These are phyloP conservation scores for Ophion obscuratus DNA, from an alignment of 2,888 invertebrate species.

Conservation along the genomic window DNA sequence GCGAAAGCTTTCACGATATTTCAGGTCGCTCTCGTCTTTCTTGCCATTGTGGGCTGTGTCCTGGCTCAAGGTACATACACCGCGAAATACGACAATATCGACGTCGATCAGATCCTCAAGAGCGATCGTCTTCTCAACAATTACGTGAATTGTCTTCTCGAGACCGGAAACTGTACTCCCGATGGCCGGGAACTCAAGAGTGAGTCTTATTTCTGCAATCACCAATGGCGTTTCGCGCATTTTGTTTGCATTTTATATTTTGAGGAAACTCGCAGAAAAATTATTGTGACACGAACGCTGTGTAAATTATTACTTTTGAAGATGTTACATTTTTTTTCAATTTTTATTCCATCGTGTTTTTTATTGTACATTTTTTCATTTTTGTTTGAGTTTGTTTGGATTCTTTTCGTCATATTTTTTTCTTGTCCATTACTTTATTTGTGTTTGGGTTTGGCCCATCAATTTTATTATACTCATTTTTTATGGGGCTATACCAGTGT, in stretches of 20 bases:
- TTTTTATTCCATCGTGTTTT: too few relatives aligned
- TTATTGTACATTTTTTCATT: too few relatives aligned
- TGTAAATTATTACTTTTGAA: too few relatives aligned
- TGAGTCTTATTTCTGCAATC: constrained; percentile 82
- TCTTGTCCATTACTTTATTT: too few relatives aligned
- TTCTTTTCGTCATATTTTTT: too few relatives aligned
- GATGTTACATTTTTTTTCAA: too few relatives aligned
- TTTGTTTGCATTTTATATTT: background rate
- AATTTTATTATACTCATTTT: too few relatives aligned
- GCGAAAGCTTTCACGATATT: constrained; percentile 4
- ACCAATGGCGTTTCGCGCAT: background rate
- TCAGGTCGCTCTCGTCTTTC: constrained; percentile 74
- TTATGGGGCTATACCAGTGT: too few relatives aligned
- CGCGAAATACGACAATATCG: constrained; percentile 89
- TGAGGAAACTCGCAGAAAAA: too few relatives aligned
- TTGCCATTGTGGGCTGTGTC: constrained; percentile 72
- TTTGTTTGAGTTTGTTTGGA: too few relatives aligned
- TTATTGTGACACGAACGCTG: too few relatives aligned
- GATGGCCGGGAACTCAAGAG: constrained; percentile 90
- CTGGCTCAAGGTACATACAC: constrained; percentile 84
- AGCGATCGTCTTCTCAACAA: constrained; percentile 88
- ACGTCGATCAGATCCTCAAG: constrained; percentile 88
- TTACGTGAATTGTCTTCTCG: constrained; percentile 89
- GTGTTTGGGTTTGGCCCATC: too few relatives aligned
- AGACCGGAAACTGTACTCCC: constrained; percentile 87